phyloP scores from a whole-genome alignment of 2,113 vertebrate genomes.

The Cebus imitator region DNA sequence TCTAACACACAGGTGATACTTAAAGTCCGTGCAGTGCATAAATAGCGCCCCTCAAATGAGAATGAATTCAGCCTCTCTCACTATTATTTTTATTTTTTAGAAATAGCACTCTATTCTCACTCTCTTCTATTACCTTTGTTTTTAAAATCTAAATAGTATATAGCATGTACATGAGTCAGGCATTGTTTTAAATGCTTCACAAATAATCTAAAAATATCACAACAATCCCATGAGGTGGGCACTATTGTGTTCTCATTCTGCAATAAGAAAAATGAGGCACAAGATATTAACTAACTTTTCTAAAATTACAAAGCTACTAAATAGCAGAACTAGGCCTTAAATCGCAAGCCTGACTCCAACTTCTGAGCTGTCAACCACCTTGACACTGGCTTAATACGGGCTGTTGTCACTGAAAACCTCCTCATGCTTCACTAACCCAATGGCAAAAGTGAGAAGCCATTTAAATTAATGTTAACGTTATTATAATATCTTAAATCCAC shows the following conservation, averaged over 20 bases:
- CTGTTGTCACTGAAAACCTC: not conserved
- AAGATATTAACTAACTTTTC: not conserved
- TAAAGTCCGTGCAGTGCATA: not conserved
- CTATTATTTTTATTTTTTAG: not conserved
- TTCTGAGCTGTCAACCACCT: not conserved
- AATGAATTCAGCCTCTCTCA: not conserved
- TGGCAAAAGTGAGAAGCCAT: not conserved
- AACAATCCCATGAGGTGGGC: not conserved
- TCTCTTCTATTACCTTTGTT: not conserved
- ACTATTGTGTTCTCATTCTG: not conserved
- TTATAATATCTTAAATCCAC: not conserved
- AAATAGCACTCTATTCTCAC: not conserved
- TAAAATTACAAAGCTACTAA: not conserved
- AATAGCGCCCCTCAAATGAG: not conserved
- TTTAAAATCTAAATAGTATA: not conserved
- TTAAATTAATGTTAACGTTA: not conserved
- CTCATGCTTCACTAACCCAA: not conserved
- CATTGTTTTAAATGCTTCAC: not conserved
- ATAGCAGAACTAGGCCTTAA: not conserved
- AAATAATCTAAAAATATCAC: not conserved
- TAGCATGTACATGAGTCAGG: rapidly evolving
- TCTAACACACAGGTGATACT: not conserved
- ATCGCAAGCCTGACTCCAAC: not conserved
- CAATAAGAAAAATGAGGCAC: not conserved
- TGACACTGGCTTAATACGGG: not conserved